A percentile compares a stretch with the other conserved stretches of the same genome.
Conservation (phyloP, 2,113 vertebrate genomes). For the Ceyx margarethae region DNA sequence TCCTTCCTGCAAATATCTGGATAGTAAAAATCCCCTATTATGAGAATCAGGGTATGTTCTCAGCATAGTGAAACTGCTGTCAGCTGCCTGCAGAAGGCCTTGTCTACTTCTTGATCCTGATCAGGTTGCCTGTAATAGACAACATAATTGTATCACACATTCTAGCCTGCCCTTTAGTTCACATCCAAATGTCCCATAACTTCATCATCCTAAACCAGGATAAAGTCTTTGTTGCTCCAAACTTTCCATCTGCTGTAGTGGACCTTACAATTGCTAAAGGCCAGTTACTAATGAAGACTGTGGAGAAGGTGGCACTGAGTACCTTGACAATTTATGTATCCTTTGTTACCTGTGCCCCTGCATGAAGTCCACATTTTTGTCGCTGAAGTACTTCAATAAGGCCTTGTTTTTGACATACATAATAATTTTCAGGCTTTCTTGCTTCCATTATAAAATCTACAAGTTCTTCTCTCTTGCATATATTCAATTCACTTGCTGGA, state of each 20-base stretch:
- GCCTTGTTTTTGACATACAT: neutral
- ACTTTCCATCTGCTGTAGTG: neutral
- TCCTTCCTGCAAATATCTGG: too few relatives aligned
- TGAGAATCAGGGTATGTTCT: too few relatives aligned
- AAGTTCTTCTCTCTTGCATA: neutral
- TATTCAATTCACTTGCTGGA: neutral
- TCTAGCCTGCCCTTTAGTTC: too few relatives aligned
- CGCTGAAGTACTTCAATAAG: neutral
- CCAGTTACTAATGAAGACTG: fast-evolving
- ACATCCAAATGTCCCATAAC: neutral
- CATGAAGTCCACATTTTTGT: neutral
- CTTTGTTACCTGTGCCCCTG: neutral
- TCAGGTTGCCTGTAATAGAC: too few relatives aligned
- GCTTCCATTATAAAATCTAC: neutral
- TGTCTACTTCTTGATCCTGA: too few relatives aligned
- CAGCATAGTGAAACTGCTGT: too few relatives aligned
- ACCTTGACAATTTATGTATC: neutral
- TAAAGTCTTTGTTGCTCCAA: neutral
- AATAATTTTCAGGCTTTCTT: neutral
- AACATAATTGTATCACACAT: too few relatives aligned
- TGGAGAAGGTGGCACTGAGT: fast-evolving
- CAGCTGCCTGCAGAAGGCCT: too few relatives aligned
- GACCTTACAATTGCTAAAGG: neutral
- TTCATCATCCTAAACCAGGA: neutral
- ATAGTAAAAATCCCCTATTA: too few relatives aligned